Percentiles rank a stretch among this genome's conserved stretches.
Conservation (phyloP, 2,113 vertebrate genomes). For the Vombatus ursinus region DNA sequence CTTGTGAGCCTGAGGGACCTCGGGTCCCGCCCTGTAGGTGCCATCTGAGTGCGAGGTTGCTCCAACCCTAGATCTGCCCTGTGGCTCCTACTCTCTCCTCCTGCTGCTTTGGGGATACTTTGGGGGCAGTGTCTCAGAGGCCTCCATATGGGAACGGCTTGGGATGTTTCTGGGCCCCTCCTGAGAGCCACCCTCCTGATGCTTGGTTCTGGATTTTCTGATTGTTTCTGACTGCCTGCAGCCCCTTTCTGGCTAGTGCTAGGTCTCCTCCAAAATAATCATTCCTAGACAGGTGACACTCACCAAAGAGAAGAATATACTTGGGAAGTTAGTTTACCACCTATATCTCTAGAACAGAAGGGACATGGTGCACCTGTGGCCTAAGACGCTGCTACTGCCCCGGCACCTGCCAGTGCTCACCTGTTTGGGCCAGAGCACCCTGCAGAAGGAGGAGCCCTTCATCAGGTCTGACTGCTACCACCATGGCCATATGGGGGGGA, state of each 20-base stretch:
- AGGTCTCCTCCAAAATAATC: constrained; percentile 55
- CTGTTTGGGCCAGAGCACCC: constrained; percentile 27
- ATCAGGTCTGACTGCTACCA: constrained; percentile 65
- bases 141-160: neutral
- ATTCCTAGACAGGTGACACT: constrained; percentile 55
- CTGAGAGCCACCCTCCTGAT: neutral
- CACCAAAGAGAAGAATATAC: neutral
- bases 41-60: neutral
- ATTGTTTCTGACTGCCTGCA: neutral
- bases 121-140: neutral
- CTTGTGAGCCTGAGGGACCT: neutral
- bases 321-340: constrained; percentile 63
- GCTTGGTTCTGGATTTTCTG: constrained; percentile 54
- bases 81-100: neutral
- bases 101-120: neutral
- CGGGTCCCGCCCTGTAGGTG: neutral
- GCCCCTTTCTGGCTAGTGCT: neutral
- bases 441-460: constrained; percentile 52
- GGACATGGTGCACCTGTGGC: constrained; percentile 45
- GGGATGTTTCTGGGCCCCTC: fast-evolving
- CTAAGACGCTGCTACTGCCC: constrained; percentile 65
- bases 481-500: constrained; percentile 64
- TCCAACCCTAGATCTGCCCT: neutral
- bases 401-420: constrained; percentile 53
- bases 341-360: constrained; percentile 42